phyloP scores from a whole-genome alignment of 2,797 vertebrate genomes.

The Spea hammondii region DNA sequence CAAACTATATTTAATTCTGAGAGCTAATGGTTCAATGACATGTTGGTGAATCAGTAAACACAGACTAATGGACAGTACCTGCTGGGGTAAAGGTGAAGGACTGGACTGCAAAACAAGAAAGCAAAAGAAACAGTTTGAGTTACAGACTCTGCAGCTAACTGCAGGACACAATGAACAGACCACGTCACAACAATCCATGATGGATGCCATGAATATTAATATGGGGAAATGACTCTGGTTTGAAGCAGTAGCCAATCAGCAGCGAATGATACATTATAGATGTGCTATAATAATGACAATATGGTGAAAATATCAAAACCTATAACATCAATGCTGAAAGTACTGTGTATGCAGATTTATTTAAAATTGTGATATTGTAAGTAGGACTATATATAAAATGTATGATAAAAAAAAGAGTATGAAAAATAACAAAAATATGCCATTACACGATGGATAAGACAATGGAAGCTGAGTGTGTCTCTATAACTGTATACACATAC shows the following conservation, averaged over 20 bases:
- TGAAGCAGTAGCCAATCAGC: slow-evolving; percentile 58
- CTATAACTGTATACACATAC: too few species aligned
- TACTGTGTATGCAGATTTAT: not conserved
- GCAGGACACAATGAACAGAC: slow-evolving; percentile 38
- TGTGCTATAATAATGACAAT: not conserved
- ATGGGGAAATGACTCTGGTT: slow-evolving; percentile 52
- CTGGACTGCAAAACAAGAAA: slow-evolving; percentile 92
- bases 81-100: slow-evolving; percentile 91
- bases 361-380: too few species aligned
- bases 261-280: slow-evolving; percentile 53
- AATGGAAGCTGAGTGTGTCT: too few species aligned
- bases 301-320: not conserved
- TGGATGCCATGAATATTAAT: slow-evolving; percentile 34
- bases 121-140: slow-evolving; percentile 78
- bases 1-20: slow-evolving; percentile 53
- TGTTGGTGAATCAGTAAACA: slow-evolving; percentile 63
- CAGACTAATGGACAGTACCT: slow-evolving; percentile 87
- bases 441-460: too few species aligned
- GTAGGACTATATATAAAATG: too few species aligned
- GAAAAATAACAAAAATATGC: too few species aligned
- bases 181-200: slow-evolving; percentile 47
- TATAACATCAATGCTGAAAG: not conserved
- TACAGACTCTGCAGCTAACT: slow-evolving; percentile 67
- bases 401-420: too few species aligned
- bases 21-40: slow-evolving; percentile 46